phyloP scores from a whole-genome alignment of 2,888 invertebrate genomes.

The Lissonota sp. region DNA sequence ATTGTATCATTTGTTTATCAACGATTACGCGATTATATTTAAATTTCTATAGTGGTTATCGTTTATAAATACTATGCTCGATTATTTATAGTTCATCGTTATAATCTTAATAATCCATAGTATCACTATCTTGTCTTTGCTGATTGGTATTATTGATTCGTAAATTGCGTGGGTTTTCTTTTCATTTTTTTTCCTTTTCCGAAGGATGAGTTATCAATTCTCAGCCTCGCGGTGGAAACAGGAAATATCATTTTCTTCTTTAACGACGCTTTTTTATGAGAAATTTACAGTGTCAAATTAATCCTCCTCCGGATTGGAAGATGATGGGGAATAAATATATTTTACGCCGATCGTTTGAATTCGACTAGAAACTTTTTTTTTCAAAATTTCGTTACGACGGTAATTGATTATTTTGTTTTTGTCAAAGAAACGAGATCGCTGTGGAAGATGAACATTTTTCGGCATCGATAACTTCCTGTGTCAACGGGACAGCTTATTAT shows the following conservation, averaged over 20 bases:
- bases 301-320: conserved; percentile 40
- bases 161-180: conserved; percentile 17
- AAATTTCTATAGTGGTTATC: conserved; percentile 61
- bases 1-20: conserved; percentile 28
- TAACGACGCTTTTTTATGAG: conserved; percentile 1
- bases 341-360: neutral
- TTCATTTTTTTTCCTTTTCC: conserved; percentile 10
- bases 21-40: conserved; percentile 63
- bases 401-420: neutral
- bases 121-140: conserved; percentile 72
- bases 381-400: neutral
- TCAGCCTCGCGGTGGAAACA: conserved; percentile 38
- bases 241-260: conserved; percentile 22
- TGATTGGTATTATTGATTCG: conserved; percentile 53
- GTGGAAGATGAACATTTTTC: neutral
- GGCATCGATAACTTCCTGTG: conserved; percentile 35
- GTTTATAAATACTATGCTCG: conserved; percentile 64
- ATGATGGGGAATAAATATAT: conserved; percentile 32
- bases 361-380: neutral
- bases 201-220: conserved; percentile 17
- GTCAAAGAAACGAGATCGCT: neutral
- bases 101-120: conserved; percentile 59
- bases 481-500: conserved; percentile 22
- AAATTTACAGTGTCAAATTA: neutral
- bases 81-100: conserved; percentile 54